These are phyloP conservation scores for Mesopsocus fuscifrons DNA, from an alignment of 2,888 invertebrate genomes.

Conservation along the genomic window DNA sequence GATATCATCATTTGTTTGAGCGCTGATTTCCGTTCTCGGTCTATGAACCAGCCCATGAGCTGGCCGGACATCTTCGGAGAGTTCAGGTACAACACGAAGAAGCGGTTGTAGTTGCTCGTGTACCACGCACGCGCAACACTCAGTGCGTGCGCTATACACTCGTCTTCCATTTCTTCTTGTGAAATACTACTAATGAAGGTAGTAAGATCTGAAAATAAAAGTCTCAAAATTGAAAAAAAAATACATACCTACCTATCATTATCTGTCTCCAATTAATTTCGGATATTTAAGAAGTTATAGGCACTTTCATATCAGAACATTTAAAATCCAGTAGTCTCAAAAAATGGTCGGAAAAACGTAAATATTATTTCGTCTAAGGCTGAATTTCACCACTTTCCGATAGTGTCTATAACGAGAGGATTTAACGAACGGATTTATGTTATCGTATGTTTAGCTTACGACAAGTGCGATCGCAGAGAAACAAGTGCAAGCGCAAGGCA, in stretches of 20 bases:
- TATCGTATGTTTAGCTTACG: no score
- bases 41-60: slow-evolving; percentile 95
- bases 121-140: slow-evolving; percentile 86
- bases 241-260: no score
- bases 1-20: slow-evolving; percentile 86
- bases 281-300: no score
- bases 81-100: slow-evolving; percentile 74
- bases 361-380: no score
- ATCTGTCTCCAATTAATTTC: no score
- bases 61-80: slow-evolving; percentile 93
- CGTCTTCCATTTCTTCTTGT: slow-evolving; percentile 54
- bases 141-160: slow-evolving; percentile 69
- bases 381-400: no score
- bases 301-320: no score
- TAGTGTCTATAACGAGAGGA: slow-evolving; percentile 61
- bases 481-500: no score
- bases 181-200: slow-evolving; percentile 71
- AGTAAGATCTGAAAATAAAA: slow-evolving; percentile 70
- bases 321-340: no score
- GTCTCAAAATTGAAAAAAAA: slow-evolving; percentile 60
- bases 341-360: no score
- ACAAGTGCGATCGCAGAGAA: no score
- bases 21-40: slow-evolving; percentile 81
- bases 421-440: no score
- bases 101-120: slow-evolving; percentile 74